Evolutionary conservation across 2,888 invertebrate species (phyloP).

Genomic region (Schrankia costaestrigalis): DNA sequence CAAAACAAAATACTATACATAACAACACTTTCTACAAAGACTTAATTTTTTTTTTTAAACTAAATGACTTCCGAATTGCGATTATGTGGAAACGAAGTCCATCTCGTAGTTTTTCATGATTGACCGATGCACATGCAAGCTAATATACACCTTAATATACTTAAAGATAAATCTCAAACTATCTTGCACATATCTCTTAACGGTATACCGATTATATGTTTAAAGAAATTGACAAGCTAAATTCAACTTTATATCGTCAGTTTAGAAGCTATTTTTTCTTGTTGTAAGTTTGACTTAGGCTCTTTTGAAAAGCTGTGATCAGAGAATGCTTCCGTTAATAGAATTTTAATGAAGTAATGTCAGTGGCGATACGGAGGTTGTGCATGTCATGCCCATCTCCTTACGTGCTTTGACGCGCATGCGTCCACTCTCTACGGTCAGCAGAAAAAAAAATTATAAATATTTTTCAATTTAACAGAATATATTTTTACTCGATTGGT

Average conservation of each 20-base stretch:
- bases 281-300: conserved; percentile 11
- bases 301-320: conserved; percentile 31
- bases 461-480: background rate
- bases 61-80: conserved; percentile 64
- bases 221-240: conserved; percentile 6
- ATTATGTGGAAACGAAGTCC: conserved; percentile 56
- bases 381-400: conserved; percentile 78
- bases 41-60: conserved; percentile 35
- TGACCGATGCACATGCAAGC: conserved; percentile 26
- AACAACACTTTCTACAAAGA: conserved; percentile 23
- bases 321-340: conserved; percentile 79
- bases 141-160: conserved; percentile 27
- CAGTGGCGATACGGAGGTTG: conserved; percentile 57
- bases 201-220: background rate
- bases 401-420: conserved; percentile 66
- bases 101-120: conserved; percentile 47
- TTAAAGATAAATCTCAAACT: conserved; percentile 18
- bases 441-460: conserved; percentile 27
- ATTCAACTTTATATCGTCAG: background rate
- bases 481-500: too few relatives aligned
- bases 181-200: background rate
- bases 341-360: conserved; percentile 81
- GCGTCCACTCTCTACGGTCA: conserved; percentile 44
- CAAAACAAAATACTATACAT: conserved; percentile 8
- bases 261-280: conserved; percentile 26